Evolutionary conservation across 2,797 vertebrate species (phyloP).

Genomic region (Harpagifer antarcticus): DNA sequence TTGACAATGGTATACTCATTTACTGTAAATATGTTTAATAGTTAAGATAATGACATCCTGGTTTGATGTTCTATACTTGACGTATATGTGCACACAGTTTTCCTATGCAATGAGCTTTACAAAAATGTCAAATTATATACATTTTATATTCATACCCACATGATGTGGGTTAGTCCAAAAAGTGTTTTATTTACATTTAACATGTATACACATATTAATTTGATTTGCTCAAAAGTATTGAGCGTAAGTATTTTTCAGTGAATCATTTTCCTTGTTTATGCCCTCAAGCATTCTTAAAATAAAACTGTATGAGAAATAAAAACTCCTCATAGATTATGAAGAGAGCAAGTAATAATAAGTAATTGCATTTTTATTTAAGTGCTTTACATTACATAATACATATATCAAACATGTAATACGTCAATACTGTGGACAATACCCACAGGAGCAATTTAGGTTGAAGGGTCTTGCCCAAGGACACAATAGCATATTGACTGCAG

Average conservation of each 20-base stretch:
- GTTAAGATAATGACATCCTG: background rate
- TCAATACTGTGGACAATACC: too few relatives aligned
- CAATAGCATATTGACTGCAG: too few relatives aligned
- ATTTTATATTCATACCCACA: too few relatives aligned
- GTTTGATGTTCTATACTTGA: background rate
- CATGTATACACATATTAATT: too few relatives aligned
- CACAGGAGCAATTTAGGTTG: too few relatives aligned
- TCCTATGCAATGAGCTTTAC: background rate
- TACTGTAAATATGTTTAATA: background rate
- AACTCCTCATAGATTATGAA: background rate
- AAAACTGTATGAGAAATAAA: constrained; percentile 1
- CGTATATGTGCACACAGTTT: background rate
- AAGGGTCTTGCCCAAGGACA: too few relatives aligned
- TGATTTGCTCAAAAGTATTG: too few relatives aligned
- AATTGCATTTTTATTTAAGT: too few relatives aligned
- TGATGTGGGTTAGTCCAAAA: too few relatives aligned
- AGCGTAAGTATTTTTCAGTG: background rate
- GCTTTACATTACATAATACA: too few relatives aligned
- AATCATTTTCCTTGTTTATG: background rate
- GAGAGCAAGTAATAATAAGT: background rate
- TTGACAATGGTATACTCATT: background rate
- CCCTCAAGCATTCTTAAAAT: background rate
- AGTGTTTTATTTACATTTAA: too few relatives aligned
- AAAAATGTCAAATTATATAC: constrained; percentile 1
- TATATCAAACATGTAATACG: too few relatives aligned